phyloP scores from a whole-genome alignment of 2,888 invertebrate genomes.

The Eurois occulta region DNA sequence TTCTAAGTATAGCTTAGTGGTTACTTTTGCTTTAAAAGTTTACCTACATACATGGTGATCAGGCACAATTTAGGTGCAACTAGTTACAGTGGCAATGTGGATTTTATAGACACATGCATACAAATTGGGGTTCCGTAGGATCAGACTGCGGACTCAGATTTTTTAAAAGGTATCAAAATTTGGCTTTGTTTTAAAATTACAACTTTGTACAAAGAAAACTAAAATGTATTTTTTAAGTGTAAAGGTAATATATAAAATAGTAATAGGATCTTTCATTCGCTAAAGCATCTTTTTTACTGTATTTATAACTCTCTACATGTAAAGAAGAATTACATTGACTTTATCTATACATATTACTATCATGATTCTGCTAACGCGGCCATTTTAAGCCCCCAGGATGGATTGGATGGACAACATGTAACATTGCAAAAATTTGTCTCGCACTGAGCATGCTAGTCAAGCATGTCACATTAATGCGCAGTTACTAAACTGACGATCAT shows the following conservation, averaged over 20 bases:
- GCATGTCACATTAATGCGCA: conserved; percentile 19
- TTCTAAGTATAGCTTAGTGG: not conserved
- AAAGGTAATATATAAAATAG: not conserved
- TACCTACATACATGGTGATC: conserved; percentile 29
- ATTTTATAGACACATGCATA: conserved; percentile 65
- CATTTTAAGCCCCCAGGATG: not conserved
- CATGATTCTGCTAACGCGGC: not conserved
- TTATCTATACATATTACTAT: not conserved
- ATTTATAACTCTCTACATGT: not conserved
- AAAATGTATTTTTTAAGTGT: not conserved
- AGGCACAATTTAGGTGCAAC: conserved; percentile 62
- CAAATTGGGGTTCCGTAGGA: conserved; percentile 66
- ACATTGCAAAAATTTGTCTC: not conserved
- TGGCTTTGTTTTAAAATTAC: not conserved
- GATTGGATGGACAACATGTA: fast-evolving
- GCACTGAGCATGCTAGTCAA: not conserved
- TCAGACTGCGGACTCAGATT: not conserved
- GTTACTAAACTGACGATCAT: conserved; percentile 38
- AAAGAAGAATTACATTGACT: not conserved
- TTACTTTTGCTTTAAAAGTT: not conserved
- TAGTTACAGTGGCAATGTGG: conserved; percentile 55
- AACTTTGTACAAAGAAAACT: not conserved
- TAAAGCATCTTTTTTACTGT: not conserved
- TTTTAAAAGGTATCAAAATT: not conserved
- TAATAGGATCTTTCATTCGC: not conserved